Percentiles rank a stretch among this genome's conserved stretches.
Conservation (phyloP, 2,888 invertebrate species). For the Noctua janthe region DNA sequence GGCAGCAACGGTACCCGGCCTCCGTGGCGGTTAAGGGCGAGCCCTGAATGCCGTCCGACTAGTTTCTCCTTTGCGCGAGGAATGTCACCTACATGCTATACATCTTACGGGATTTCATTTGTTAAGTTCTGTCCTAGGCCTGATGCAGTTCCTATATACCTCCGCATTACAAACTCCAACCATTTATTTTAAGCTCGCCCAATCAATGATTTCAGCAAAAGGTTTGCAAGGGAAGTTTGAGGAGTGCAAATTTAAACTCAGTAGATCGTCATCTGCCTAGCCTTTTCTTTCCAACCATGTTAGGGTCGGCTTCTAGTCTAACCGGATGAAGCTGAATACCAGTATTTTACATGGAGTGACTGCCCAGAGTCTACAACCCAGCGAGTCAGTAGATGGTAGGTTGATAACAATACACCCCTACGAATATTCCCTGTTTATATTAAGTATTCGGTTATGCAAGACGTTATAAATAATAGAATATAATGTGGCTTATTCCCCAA, state of each 20-base stretch:
- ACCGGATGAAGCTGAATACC: too few species aligned
- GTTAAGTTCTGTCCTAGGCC: conserved; percentile 45
- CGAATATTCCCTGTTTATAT: conserved; percentile 11
- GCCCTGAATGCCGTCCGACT: conserved; percentile 85
- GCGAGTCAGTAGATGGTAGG: not conserved
- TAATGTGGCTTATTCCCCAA: conserved; percentile 15
- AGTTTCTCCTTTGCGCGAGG: conserved; percentile 84
- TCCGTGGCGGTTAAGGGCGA: conserved; percentile 82
- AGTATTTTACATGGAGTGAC: too few species aligned
- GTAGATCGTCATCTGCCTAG: too few species aligned
- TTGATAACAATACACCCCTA: not conserved
- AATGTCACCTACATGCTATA: conserved; percentile 85
- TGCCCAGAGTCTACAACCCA: not conserved
- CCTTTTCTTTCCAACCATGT: too few species aligned
- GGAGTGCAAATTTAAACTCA: not conserved
- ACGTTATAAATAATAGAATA: conserved; percentile 13
- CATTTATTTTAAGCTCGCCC: not conserved
- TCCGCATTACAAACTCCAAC: not conserved
- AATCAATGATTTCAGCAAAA: not conserved
- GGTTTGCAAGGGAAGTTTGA: too few species aligned
- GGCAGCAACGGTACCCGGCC: conserved; percentile 81
- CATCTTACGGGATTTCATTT: conserved; percentile 69
- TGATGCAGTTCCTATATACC: conserved; percentile 27
- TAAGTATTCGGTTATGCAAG: not conserved
- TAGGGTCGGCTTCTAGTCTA: too few species aligned